phyloP scores from a whole-genome alignment of 2,113 vertebrate genomes.

The Oreochromis tanganicae region DNA sequence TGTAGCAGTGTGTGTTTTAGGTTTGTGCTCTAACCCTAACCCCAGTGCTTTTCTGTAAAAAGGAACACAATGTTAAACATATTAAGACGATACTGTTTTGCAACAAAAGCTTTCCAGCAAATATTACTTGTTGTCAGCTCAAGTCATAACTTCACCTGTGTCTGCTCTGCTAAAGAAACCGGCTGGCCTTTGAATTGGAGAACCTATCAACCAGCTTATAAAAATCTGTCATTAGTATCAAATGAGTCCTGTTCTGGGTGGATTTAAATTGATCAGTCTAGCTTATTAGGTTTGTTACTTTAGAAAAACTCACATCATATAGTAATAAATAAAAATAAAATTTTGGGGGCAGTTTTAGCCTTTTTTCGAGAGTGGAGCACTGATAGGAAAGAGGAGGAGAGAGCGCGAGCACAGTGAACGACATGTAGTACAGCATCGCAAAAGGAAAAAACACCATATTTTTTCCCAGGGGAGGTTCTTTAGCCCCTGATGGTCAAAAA shows the following conservation, averaged over 20 bases:
- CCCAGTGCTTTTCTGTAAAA: neutral
- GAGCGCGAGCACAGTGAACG: accelerated
- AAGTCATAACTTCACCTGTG: neutral
- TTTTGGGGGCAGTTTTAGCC: neutral
- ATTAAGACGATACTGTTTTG: neutral
- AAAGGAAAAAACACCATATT: neutral
- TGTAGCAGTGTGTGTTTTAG: neutral
- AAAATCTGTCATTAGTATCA: neutral
- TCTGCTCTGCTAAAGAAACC: neutral
- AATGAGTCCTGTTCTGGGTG: neutral
- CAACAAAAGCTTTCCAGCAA: neutral
- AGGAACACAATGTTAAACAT: neutral
- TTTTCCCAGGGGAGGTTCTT: neutral
- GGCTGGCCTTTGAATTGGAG: neutral
- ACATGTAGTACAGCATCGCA: accelerated
- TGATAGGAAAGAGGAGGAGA: neutral
- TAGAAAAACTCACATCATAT: neutral
- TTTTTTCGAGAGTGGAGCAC: neutral
- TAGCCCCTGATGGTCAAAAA: neutral
- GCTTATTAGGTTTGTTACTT: neutral
- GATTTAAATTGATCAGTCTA: neutral
- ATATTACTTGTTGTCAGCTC: neutral
- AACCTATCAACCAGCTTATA: neutral
- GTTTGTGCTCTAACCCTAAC: neutral
- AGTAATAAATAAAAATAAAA: neutral